These are phyloP conservation scores for Acinonyx jubatus DNA, from an alignment of 2,113 vertebrate genomes.

Conservation along the genomic window DNA sequence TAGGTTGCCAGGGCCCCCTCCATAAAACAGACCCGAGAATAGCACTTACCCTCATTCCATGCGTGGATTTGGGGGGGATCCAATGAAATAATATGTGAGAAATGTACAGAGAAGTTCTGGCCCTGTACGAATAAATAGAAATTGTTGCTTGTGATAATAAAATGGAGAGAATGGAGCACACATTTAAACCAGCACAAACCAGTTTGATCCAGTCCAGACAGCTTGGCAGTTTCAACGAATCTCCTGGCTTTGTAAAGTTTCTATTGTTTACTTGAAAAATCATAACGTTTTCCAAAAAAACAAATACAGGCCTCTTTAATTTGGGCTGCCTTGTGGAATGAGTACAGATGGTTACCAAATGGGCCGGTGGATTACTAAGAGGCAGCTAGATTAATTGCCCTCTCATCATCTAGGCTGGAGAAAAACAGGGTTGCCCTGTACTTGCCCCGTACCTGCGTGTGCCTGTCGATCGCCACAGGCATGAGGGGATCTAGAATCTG, in stretches of 20 bases:
- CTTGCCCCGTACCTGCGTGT: background rate
- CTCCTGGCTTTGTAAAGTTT: constrained; percentile 61
- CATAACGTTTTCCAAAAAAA: constrained; percentile 72
- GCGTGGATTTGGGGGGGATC: background rate
- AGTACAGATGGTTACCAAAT: constrained; percentile 67
- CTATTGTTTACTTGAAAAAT: constrained; percentile 71
- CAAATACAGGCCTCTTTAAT: constrained; percentile 59
- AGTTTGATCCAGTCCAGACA: constrained; percentile 69
- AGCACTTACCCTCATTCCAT: background rate
- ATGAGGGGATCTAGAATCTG: background rate
- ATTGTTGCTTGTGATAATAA: constrained; percentile 45
- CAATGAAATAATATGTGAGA: background rate
- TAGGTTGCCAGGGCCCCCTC: background rate
- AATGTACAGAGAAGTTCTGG: background rate
- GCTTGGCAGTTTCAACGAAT: constrained; percentile 64
- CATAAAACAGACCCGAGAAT: background rate
- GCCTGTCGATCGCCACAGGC: background rate
- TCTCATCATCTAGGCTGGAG: constrained; percentile 51
- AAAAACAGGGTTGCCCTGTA: background rate
- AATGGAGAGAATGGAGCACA: background rate
- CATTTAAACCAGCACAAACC: constrained; percentile 14
- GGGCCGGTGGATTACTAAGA: constrained; percentile 22
- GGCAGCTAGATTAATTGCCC: background rate
- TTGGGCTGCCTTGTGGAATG: constrained; percentile 32
- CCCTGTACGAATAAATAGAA: constrained; percentile 60